Conservation (phyloP, 1,140 invertebrate genomes). For the Augochlora pura region DNA sequence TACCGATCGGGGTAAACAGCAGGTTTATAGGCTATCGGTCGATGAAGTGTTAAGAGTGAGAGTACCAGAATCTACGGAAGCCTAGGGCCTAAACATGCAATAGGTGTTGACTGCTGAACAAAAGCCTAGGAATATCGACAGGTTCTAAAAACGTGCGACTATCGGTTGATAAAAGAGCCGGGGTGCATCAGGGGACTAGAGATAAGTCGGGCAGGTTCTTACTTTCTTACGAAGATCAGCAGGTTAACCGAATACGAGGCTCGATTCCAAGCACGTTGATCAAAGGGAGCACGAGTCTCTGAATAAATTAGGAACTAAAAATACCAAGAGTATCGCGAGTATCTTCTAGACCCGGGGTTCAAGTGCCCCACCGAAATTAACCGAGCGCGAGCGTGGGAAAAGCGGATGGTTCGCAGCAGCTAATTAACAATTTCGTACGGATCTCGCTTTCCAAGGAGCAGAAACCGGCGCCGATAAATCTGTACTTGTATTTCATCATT, state of each 20-base stretch:
- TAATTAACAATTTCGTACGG: not conserved
- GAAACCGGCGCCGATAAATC: too few relatives aligned
- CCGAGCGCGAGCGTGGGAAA: not conserved
- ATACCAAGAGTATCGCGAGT: not conserved
- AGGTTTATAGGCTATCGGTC: too few relatives aligned
- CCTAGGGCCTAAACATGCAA: too few relatives aligned
- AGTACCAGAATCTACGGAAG: too few relatives aligned
- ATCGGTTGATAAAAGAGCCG: not conserved
- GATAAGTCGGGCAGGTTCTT: not conserved
- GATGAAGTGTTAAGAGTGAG: too few relatives aligned
- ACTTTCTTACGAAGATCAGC: not conserved
- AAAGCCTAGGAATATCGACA: not conserved
- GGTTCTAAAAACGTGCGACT: too few relatives aligned
- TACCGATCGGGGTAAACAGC: too few relatives aligned
- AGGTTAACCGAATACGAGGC: not conserved
- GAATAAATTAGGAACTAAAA: not conserved
- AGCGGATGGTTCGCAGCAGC: not conserved
- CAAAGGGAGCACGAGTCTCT: not conserved
- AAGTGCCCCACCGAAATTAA: not conserved
- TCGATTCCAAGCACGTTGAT: not conserved
- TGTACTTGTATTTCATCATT: not conserved
- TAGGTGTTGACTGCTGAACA: too few relatives aligned
- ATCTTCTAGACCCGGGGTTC: not conserved
- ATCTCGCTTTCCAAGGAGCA: too few relatives aligned
- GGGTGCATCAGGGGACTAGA: not conserved